Percentiles rank a stretch among this genome's conserved stretches.
These are phyloP conservation scores for Cnemophilus loriae DNA, from an alignment of 2,113 vertebrate genomes.

Conservation along the genomic window DNA sequence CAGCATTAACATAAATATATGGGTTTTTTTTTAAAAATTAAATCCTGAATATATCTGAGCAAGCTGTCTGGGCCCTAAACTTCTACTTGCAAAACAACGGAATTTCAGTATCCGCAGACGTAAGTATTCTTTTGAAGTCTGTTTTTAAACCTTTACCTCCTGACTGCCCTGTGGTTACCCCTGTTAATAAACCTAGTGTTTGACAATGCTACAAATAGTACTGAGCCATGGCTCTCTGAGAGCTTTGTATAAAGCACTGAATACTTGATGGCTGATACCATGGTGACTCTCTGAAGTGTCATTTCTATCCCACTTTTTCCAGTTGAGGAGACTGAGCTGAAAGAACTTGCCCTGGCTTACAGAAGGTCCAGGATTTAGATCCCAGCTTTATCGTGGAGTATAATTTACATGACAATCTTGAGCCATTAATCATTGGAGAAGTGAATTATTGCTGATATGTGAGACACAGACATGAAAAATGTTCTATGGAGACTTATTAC, in stretches of 20 bases:
- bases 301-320: background rate
- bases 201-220: background rate
- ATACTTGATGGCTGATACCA: background rate
- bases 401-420: background rate
- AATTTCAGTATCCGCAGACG: background rate
- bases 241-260: background rate
- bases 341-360: background rate
- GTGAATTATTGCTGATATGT: background rate
- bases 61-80: background rate
- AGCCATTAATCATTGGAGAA: background rate
- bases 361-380: background rate
- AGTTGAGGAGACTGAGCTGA: background rate
- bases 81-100: background rate
- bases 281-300: background rate
- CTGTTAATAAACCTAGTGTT: background rate
- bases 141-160: background rate
- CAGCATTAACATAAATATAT: background rate
- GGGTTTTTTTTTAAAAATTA: background rate
- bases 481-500: background rate
- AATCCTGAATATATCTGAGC: background rate
- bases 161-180: background rate
- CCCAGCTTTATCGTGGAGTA: background rate
- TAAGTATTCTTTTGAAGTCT: background rate
- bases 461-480: background rate
- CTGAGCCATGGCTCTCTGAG: background rate